Evolutionary conservation across 1,140 invertebrate genomes (phyloP).

Genomic region (Phymorhynchus buccinoides): DNA sequence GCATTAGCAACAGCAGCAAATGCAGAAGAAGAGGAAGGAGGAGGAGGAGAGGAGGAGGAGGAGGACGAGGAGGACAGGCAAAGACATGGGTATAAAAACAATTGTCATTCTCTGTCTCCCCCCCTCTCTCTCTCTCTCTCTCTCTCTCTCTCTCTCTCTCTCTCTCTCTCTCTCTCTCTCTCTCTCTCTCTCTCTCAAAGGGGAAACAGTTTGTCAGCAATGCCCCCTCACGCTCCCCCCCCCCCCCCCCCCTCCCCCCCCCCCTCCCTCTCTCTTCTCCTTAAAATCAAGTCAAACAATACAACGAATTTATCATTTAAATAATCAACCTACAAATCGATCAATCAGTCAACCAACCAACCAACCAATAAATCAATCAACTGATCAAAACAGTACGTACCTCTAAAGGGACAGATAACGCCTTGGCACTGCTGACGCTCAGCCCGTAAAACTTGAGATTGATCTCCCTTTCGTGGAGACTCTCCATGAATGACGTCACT

Average conservation of each 20-base stretch:
- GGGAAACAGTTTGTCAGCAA: too few species aligned
- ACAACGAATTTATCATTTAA: too few species aligned
- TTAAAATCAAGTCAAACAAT: too few species aligned
- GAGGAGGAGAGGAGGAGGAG: neutral
- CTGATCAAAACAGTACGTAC: slow-evolving; percentile 45
- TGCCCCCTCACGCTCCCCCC: too few species aligned
- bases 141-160: too few species aligned
- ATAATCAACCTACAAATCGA: neutral
- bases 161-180: too few species aligned
- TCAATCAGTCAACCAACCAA: neutral
- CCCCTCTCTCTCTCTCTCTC: too few species aligned
- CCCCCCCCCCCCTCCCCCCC: too few species aligned
- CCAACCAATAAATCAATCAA: neutral
- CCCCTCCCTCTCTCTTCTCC: too few species aligned
- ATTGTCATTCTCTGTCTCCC: too few species aligned
- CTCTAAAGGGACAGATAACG: slow-evolving; percentile 65
- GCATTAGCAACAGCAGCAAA: neutral
- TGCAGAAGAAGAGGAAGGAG: neutral
- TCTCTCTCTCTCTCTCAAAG: too few species aligned
- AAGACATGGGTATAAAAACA: neutral
- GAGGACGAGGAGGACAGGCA: neutral
- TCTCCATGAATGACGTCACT: slow-evolving; percentile 59
- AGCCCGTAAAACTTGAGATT: slow-evolving; percentile 68
- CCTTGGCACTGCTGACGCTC: slow-evolving; percentile 61
- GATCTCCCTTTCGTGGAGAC: slow-evolving; percentile 63